Evolutionary conservation across 2,113 vertebrate species (phyloP).

Genomic region (Balaeniceps rex): DNA sequence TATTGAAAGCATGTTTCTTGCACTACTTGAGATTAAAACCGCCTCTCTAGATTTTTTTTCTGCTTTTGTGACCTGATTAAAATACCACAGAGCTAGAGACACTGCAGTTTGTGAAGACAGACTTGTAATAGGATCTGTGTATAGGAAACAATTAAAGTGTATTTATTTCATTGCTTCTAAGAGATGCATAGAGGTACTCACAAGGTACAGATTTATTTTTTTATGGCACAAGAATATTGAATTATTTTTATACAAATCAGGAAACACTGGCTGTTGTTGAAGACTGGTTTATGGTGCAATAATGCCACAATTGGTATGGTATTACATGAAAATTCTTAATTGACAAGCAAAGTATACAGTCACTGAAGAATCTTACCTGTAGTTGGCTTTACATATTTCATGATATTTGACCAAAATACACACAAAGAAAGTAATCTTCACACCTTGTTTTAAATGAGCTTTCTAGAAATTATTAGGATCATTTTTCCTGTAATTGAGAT

Average conservation of each 20-base stretch:
- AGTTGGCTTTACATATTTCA: background rate
- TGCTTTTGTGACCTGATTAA: slow-evolving; percentile 29
- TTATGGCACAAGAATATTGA: background rate
- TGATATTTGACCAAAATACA: background rate
- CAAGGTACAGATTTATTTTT: background rate
- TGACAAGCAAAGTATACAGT: background rate
- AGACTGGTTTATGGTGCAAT: background rate
- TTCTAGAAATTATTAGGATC: background rate
- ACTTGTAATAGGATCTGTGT: background rate
- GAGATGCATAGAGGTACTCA: background rate
- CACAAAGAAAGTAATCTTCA: background rate
- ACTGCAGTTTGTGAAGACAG: background rate
- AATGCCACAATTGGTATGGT: background rate
- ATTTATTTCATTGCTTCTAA: background rate
- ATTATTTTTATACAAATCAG: background rate
- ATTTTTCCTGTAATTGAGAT: background rate
- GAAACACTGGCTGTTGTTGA: background rate
- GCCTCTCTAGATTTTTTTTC: background rate
- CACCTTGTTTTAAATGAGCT: background rate
- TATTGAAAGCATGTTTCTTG: background rate
- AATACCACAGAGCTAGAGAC: background rate
- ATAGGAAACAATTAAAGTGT: background rate
- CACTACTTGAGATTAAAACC: background rate
- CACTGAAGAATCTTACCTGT: background rate
- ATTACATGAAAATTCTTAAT: background rate